These are phyloP conservation scores for Strongylocentrotus purpuratus DNA, from an alignment of 35 echinoderm and acorn worm species.

Conservation along the genomic window DNA sequence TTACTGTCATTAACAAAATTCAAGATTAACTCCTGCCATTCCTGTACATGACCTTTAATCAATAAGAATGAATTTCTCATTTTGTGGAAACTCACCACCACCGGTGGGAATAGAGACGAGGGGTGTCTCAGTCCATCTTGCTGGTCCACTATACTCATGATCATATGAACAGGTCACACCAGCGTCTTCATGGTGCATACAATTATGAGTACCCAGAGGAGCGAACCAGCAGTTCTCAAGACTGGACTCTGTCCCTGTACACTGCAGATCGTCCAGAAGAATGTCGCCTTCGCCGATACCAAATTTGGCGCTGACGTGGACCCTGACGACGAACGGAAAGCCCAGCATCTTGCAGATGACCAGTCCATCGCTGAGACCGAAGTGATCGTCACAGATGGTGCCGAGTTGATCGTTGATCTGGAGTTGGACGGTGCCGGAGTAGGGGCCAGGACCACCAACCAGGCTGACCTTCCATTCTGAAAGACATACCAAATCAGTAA, in stretches of 20 bases:
- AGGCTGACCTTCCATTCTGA: slow-evolving; percentile 23
- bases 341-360: slow-evolving; percentile 37
- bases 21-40: too few relatives aligned
- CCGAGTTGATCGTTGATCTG: neutral
- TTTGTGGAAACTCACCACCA: neutral
- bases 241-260: slow-evolving; percentile 48
- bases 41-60: too few relatives aligned
- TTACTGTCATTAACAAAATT: too few relatives aligned
- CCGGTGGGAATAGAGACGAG: neutral
- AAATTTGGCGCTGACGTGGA: slow-evolving; percentile 36
- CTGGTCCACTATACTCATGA: neutral
- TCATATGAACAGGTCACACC: slow-evolving; percentile 45
- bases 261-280: slow-evolving; percentile 55
- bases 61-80: too few relatives aligned
- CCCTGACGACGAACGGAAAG: neutral
- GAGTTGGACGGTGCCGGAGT: neutral
- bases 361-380: neutral
- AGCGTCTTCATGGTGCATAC: slow-evolving; percentile 62
- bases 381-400: slow-evolving; percentile 18
- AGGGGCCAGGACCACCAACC: slow-evolving; percentile 9
- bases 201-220: slow-evolving; percentile 51
- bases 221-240: slow-evolving; percentile 42
- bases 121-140: neutral
- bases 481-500: neutral
- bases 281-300: slow-evolving; percentile 59